Evolutionary conservation across 2,113 vertebrate species (phyloP).

Genomic region (Scatophagus argus): DNA sequence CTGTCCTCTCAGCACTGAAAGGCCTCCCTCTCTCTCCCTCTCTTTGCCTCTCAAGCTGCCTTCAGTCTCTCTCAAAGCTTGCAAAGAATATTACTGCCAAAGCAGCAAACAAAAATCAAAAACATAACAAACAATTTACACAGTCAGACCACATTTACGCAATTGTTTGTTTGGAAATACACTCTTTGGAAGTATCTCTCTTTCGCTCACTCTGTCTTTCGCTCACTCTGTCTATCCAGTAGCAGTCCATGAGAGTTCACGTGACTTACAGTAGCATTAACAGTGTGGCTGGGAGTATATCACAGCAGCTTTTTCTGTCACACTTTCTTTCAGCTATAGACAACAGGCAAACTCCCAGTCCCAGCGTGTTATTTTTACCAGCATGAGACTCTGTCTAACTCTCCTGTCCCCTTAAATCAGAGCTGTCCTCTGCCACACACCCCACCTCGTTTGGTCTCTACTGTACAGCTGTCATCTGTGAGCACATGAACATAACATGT

Average conservation of each 20-base stretch:
- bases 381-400: neutral
- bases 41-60: neutral
- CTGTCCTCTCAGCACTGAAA: conserved; percentile 55
- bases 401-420: neutral
- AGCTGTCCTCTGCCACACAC: neutral
- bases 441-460: neutral
- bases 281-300: conserved; percentile 16
- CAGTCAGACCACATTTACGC: neutral
- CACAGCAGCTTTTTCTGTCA: conserved; percentile 35
- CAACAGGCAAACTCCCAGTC: neutral
- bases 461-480: conserved; percentile 3
- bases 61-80: neutral
- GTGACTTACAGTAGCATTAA: conserved; percentile 31
- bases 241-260: neutral
- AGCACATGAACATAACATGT: neutral
- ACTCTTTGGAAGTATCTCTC: neutral
- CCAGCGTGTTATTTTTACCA: conserved; percentile 60
- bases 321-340: conserved; percentile 51
- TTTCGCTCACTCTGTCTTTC: neutral
- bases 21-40: conserved; percentile 11
- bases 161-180: neutral
- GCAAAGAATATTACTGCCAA: neutral
- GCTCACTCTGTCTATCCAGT: neutral
- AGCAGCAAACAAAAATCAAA: neutral
- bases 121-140: neutral